Conservation (phyloP, 2,113 vertebrate species). For the Anser cygnoides region DNA sequence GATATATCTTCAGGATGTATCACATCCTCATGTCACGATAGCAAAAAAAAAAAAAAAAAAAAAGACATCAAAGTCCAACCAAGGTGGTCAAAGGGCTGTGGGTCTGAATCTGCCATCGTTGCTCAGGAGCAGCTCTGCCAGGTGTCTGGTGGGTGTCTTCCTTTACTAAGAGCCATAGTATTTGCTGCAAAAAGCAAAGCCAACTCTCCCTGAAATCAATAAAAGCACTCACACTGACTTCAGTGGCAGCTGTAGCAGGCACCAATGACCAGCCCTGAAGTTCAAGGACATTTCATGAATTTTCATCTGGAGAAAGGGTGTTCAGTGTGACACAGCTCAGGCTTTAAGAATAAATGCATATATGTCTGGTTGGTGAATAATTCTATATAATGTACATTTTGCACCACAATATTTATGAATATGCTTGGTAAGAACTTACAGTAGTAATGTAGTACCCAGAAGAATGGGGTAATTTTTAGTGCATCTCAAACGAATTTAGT, state of each 20-base stretch:
- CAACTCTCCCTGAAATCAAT: not conserved
- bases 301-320: not conserved
- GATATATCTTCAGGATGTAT: not conserved
- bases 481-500: not conserved
- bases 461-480: not conserved
- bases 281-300: not conserved
- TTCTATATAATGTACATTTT: not conserved
- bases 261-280: not conserved
- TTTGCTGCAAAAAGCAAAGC: not conserved
- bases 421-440: not conserved
- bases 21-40: not conserved
- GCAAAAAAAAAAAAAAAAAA: not conserved
- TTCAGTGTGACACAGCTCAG: not conserved
- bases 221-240: not conserved
- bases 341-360: not conserved
- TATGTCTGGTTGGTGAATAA: not conserved
- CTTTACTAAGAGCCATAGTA: not conserved
- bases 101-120: fast-evolving
- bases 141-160: not conserved
- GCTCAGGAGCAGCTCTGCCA: not conserved
- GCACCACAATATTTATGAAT: not conserved
- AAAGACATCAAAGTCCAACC: not conserved
- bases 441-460: not conserved
- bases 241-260: not conserved
- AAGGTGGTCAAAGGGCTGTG: not conserved